A percentile compares a stretch with the other conserved stretches of the same genome.
These are phyloP conservation scores for Torymus auratus DNA, from an alignment of 2,888 invertebrate species.

Conservation along the genomic window DNA sequence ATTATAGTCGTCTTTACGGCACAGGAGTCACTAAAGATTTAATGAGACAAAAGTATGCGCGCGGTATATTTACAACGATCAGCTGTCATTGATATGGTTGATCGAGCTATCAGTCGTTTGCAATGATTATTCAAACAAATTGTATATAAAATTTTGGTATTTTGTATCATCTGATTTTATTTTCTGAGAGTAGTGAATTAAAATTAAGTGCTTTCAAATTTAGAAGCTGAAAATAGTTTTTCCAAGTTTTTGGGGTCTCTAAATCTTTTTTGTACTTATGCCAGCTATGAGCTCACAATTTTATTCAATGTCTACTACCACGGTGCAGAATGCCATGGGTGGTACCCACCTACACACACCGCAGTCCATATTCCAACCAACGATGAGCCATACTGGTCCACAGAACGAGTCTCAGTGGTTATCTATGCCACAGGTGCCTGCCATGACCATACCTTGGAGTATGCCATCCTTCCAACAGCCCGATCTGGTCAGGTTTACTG, in stretches of 20 bases:
- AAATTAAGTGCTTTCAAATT: background rate
- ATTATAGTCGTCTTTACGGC: too few relatives aligned
- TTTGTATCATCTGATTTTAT: too few relatives aligned
- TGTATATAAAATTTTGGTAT: background rate
- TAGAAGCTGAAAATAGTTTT: slow-evolving; percentile 33
- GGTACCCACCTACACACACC: slow-evolving; percentile 72
- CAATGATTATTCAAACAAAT: background rate
- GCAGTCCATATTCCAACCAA: slow-evolving; percentile 73
- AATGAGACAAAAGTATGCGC: background rate
- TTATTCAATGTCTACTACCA: slow-evolving; percentile 58
- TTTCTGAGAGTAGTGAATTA: background rate
- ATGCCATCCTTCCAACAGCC: slow-evolving; percentile 68
- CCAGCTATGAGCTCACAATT: slow-evolving; percentile 62
- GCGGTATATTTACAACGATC: background rate
- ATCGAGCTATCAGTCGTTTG: background rate
- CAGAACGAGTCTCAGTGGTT: slow-evolving; percentile 68
- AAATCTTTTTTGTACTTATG: slow-evolving; percentile 38
- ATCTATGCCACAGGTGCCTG: slow-evolving; percentile 69
- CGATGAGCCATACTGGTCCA: slow-evolving; percentile 69
- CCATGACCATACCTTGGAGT: slow-evolving; percentile 72
- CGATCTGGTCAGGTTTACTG: slow-evolving; percentile 71
- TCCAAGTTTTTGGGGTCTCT: too few relatives aligned
- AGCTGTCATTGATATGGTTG: background rate
- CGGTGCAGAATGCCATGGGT: slow-evolving; percentile 69
- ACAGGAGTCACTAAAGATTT: too few relatives aligned